Percentiles rank a stretch among this genome's conserved stretches.
phyloP scores from a whole-genome alignment of 1,140 invertebrate genomes.

The Aradophagus sp. region DNA sequence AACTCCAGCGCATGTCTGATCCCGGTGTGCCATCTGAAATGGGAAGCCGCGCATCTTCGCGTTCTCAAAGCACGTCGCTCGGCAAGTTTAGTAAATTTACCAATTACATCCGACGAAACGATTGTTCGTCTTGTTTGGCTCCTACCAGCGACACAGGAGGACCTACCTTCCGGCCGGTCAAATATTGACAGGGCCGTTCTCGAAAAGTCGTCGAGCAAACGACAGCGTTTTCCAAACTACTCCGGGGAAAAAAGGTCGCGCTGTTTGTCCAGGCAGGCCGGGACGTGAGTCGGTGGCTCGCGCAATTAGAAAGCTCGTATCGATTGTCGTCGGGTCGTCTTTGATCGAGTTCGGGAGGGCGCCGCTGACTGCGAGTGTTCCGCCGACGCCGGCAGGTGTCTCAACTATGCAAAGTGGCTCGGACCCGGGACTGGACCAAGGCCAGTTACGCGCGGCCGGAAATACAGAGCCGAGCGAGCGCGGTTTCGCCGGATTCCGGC shows the following conservation, averaged over 20 bases:
- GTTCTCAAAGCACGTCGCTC: too few species aligned
- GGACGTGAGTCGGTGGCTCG: conserved; percentile 18
- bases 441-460: conserved; percentile 20
- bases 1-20: too few species aligned
- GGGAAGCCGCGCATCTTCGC: too few species aligned
- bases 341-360: conserved; percentile 40
- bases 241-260: conserved; percentile 16
- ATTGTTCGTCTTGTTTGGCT: too few species aligned
- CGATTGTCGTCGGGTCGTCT: conserved; percentile 36
- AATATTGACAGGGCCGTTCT: conserved; percentile 16
- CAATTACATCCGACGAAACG: too few species aligned
- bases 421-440: conserved; percentile 23
- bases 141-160: neutral
- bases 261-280: conserved; percentile 23
- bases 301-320: conserved; percentile 46
- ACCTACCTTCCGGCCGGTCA: neutral
- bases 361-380: conserved; percentile 51
- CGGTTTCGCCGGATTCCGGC: conserved; percentile 21
- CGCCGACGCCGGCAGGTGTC: conserved; percentile 71
- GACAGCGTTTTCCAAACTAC: conserved; percentile 38
- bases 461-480: conserved; percentile 37
- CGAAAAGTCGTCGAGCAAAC: conserved; percentile 21
- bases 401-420: conserved; percentile 66
- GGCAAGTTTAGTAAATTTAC: too few species aligned
- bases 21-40: too few species aligned